A percentile compares a stretch with the other conserved stretches of the same genome.
These are phyloP conservation scores for Tyto alba DNA, from an alignment of 2,113 vertebrate genomes.

Conservation along the genomic window DNA sequence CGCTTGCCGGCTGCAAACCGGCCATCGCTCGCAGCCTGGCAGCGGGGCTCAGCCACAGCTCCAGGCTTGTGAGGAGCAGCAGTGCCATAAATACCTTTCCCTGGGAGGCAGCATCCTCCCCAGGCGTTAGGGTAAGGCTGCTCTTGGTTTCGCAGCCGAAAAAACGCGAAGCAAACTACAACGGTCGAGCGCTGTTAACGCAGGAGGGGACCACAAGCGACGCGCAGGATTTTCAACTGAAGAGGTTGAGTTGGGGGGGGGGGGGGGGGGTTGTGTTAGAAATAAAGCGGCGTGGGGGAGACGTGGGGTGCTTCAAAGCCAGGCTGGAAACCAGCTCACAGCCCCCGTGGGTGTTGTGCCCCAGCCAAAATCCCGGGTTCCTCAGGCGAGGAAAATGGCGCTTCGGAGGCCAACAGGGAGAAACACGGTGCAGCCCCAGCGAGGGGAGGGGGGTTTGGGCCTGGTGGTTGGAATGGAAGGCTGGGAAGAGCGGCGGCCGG, in stretches of 20 bases:
- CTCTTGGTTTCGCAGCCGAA: neutral
- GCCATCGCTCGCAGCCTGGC: neutral
- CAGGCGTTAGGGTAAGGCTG: neutral
- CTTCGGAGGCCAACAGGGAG: neutral
- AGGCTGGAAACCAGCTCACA: neutral
- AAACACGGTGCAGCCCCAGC: neutral
- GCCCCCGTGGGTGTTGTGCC: fast-evolving
- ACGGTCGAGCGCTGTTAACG: too few relatives aligned
- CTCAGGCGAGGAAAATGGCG: neutral
- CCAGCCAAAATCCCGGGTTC: neutral
- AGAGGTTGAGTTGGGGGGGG: too few relatives aligned
- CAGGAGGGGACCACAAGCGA: too few relatives aligned
- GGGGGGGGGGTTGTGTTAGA: too few relatives aligned
- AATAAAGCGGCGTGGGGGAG: neutral
- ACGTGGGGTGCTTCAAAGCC: neutral
- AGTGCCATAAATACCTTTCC: neutral
- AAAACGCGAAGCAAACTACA: neutral
- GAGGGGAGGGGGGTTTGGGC: neutral
- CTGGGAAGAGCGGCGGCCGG: neutral
- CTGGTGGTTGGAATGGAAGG: fast-evolving
- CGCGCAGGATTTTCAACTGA: too few relatives aligned
- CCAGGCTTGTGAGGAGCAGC: neutral
- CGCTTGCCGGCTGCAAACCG: slow-evolving; percentile 15
- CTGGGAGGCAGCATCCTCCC: neutral
- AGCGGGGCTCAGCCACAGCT: neutral